Percentiles rank a stretch among this genome's conserved stretches.
These are phyloP conservation scores for Lepidocyrtoides sp. DNA, from an alignment of 2,888 invertebrate species.

Conservation along the genomic window DNA sequence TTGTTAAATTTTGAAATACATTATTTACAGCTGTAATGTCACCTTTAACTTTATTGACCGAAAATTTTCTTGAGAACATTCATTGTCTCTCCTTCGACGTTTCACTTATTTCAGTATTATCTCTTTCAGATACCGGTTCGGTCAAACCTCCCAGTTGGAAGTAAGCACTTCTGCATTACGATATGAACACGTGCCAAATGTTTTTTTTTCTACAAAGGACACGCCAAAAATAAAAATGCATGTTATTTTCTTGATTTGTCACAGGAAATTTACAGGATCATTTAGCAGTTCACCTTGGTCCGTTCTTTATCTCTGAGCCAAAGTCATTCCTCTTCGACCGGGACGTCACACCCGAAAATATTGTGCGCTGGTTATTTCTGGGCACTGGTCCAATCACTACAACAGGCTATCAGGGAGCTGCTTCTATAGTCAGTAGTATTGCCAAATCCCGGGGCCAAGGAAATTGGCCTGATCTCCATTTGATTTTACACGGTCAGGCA, in stretches of 20 bases:
- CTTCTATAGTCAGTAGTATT: constrained; percentile 50
- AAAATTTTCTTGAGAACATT: too few species aligned
- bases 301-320: constrained; percentile 68
- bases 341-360: constrained; percentile 52
- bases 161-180: constrained; percentile 15
- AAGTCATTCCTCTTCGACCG: constrained; percentile 70
- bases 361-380: constrained; percentile 49
- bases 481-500: constrained; percentile 36
- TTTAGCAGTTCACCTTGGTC: constrained; percentile 67
- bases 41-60: too few species aligned
- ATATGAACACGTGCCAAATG: not conserved
- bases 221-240: too few species aligned
- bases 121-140: constrained; percentile 82
- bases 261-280: constrained; percentile 80
- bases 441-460: constrained; percentile 79
- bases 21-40: too few species aligned
- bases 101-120: too few species aligned
- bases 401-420: constrained; percentile 76
- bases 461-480: constrained; percentile 76
- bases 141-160: constrained; percentile 78
- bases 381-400: constrained; percentile 77
- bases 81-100: too few species aligned
- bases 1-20: too few species aligned
- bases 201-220: too few species aligned
- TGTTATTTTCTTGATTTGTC: not conserved